Base-by-base conservation (phyloP, 2,888 invertebrate genomes). In the Thyatira batis region DNA sequence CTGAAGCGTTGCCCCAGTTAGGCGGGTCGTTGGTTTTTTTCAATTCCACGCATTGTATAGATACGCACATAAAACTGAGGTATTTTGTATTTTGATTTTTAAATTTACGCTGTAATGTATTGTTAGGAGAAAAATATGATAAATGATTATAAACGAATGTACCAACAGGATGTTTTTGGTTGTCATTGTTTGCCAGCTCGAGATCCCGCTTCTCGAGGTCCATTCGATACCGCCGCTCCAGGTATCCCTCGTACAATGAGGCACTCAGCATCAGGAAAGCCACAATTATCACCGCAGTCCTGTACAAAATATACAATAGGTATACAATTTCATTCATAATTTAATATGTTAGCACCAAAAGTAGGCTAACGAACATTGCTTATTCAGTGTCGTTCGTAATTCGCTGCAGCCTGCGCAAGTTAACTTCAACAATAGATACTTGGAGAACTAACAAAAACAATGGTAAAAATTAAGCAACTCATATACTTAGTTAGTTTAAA, bases 171-270 rank as follows among this genome's bases (percentile, higher is more conserved):
- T 87, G 87, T 56, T 84, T 84, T 67, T 84, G 89, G 64, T 87
- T 87, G 61, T 88, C 87, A 54, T 85, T 82, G 51, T 85, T 81
- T 0, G 87, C 85, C 57, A 85, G 79, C 62, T 93, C 93, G 13
- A 88, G 82, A 71, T 93, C 93, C 45, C 84, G 71, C n/a, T 73
- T 71, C 56, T 80, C 83, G 51, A 81, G 77, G 28, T 82, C 81
- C 55, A 88, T 82, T 45, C 90, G 81, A 69, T 92, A 92, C 46
- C 77, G 80, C 23, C 87, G 73, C 68, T 87, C 88, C 51, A 93
- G 77, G 58, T 91, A 86, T 33, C 93, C 91, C 68, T 96, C 95
- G 78, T 95, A 95, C 39, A 94, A 74, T 0, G 95, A 95, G 1
- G 94, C 93, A 51, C 92, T 79, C 51, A 95, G 76, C 87, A 95